Percentiles rank a stretch among this genome's conserved stretches.
Conservation (phyloP, 1,140 invertebrate species). For the Penaeus vannamei region DNA sequence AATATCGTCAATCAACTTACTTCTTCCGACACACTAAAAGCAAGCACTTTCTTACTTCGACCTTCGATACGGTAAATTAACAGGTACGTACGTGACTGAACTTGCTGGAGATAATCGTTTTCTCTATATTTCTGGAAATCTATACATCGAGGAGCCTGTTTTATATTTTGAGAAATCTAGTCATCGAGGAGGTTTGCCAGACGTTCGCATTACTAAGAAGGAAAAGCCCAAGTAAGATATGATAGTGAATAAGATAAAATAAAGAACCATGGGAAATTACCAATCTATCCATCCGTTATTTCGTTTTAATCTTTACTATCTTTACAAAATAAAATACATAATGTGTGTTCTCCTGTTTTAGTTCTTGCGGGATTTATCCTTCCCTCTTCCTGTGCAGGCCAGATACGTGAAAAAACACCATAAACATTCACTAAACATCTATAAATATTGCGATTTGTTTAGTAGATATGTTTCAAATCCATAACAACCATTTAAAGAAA, state of each 20-base stretch:
- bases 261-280: not conserved
- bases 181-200: too few relatives aligned
- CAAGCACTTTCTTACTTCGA: too few relatives aligned
- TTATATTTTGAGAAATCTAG: too few relatives aligned
- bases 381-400: conserved; percentile 1
- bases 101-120: too few relatives aligned
- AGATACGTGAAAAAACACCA: conserved; percentile 3
- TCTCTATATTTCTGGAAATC: too few relatives aligned
- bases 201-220: too few relatives aligned
- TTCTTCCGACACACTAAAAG: too few relatives aligned
- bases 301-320: not conserved
- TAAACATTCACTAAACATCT: conserved; percentile 25
- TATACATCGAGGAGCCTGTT: too few relatives aligned
- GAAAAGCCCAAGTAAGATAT: too few relatives aligned
- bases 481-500: not conserved
- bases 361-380: conserved; percentile 7
- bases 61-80: too few relatives aligned
- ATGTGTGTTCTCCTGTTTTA: conserved; percentile 22
- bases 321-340: conserved; percentile 31
- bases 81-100: too few relatives aligned
- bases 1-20: too few relatives aligned
- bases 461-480: conserved; percentile 9
- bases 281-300: not conserved
- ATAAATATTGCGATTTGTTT: conserved; percentile 8
- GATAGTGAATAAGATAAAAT: not conserved